Base-by-base conservation (phyloP, 1,140 invertebrate genomes). In the Drosophila tropicalis region DNA sequence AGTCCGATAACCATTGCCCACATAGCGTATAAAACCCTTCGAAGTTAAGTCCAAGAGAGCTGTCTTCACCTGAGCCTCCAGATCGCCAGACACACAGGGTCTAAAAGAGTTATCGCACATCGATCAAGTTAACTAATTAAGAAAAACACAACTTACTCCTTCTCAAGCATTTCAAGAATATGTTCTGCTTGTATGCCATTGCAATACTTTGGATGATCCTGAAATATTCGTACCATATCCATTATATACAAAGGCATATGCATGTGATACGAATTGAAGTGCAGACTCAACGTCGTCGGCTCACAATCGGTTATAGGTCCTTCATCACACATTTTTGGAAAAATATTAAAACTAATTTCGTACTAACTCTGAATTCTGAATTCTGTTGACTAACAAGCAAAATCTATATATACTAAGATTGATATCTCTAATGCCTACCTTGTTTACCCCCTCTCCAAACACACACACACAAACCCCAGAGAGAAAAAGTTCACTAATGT, bases 181-280 rank as follows among this genome's bases (percentile, higher is more conserved):
- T 92, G 64, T 7, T 58, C 56, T 36, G 90, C 74, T 15, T 91
- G 76, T 1, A 92, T 83, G 40, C 91, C 91, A 17, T 69, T 67
- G 15, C 47, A n/a, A 66, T 89, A 92, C 34, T 81, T 84, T 13
- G 91, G 87, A 72, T 92, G 91, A 66, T 92, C 91, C 60, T 92
- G 91, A 29, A 92, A 90, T 1, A 79, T 67, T 57, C 91, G 83
- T 29, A 92, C 79, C 74, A 89, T 80, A 44, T 92, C 91, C 66
- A 92, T 74, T 10, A 92, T 87, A 39, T 87, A 92, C 0, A 92
- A 56, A 0, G 87, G 87, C 70, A 90, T 68, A 15, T 91, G 74
- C 22, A 91, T 89, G 25, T 91, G 90, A 40, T 91, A 91, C 6
- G 57, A 57, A 62, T 91, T 91, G 22, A 71, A 78, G 9, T 81